Evolutionary conservation across 2,797 vertebrate genomes (phyloP), one percentile per base, ranked within the genome.

Genomic region (Sebastes taczanowskii): DNA sequence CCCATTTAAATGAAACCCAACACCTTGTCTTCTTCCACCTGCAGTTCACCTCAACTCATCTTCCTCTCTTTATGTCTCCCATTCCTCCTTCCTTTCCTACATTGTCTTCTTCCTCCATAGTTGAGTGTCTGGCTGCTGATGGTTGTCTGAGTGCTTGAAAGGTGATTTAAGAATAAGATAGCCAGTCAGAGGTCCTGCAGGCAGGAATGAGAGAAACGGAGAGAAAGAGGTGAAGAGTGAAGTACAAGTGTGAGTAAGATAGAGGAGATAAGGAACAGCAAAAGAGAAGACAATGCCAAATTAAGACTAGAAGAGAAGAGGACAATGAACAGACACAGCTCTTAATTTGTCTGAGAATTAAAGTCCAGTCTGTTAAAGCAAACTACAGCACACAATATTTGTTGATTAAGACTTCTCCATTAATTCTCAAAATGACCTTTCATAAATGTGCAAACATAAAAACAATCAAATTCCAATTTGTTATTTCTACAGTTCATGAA

Each of bases 141-240:
- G 66, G 30, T 27, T 81, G 52, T 32, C 62, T 78, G 42, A 70
- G 66, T 78, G 52, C 32, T 65, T 78, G 42, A 70, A 66, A 73
- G 67, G 27, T 66, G 58, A 82, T 82, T 82, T 78, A 80, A 85
- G 75, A 76, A 59, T 22, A 42, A 34, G 63, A 64, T 16, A 38
- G 29, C 11, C 7, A 56, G 67, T 16, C 3, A 10, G 22, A 76
- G 18, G 52, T 52, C 67, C 65, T 74, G 59, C 2, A 46, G 60
- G 67, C 71, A 35, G 60, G 67, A 34, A 30, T 59, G 38, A n/a
- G 13, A 81, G 7, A 65, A 27, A 74, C 1, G 1, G 11, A 49
- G 20, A 16, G 29, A 30, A 46, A 38, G 61, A 63, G 32, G 58
- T 30, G 58, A 32, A 38, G 61, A 35, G 22, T 27, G 20, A 52